Percentiles rank a stretch among this genome's conserved stretches.
Conservation (phyloP, 2,888 invertebrate species). For the Scaptodrosophila latifasciaeformis region DNA sequence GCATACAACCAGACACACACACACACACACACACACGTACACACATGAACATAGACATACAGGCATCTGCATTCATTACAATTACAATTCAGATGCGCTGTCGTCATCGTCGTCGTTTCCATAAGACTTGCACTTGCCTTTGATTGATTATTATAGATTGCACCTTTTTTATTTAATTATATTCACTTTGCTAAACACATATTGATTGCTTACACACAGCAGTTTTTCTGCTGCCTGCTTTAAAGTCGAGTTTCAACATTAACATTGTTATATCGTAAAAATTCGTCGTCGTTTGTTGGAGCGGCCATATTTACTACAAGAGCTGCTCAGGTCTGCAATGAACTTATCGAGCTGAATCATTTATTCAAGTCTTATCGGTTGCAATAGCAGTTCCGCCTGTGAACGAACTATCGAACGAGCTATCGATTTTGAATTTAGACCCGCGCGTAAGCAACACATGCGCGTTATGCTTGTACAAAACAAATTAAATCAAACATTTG, state of each 20-base stretch:
- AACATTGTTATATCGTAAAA: too few relatives aligned
- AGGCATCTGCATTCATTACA: conserved; percentile 60
- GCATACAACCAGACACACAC: conserved; percentile 1
- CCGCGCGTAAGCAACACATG: too few relatives aligned
- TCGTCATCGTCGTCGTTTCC: conserved; percentile 53
- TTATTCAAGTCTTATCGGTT: too few relatives aligned
- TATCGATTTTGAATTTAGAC: not conserved
- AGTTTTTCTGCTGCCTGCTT: too few relatives aligned
- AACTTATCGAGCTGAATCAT: too few relatives aligned
- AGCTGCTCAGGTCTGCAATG: not conserved
- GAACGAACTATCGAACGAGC: not conserved
- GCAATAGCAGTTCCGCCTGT: not conserved
- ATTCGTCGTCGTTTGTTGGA: not conserved
- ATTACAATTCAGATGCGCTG: conserved; percentile 48
- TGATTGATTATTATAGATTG: conserved; percentile 45
- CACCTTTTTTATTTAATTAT: conserved; percentile 40
- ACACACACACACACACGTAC: conserved; percentile 21
- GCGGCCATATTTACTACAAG: not conserved
- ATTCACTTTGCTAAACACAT: conserved; percentile 53
- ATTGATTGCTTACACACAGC: conserved; percentile 52
- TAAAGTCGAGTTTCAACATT: too few relatives aligned
- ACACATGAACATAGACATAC: conserved; percentile 51
- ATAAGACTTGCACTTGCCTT: conserved; percentile 29
- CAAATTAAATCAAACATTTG: too few relatives aligned
- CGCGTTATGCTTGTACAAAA: too few relatives aligned